These are phyloP conservation scores for Hymenochirus boettgeri DNA, from an alignment of 2,113 vertebrate genomes.

Conservation along the genomic window DNA sequence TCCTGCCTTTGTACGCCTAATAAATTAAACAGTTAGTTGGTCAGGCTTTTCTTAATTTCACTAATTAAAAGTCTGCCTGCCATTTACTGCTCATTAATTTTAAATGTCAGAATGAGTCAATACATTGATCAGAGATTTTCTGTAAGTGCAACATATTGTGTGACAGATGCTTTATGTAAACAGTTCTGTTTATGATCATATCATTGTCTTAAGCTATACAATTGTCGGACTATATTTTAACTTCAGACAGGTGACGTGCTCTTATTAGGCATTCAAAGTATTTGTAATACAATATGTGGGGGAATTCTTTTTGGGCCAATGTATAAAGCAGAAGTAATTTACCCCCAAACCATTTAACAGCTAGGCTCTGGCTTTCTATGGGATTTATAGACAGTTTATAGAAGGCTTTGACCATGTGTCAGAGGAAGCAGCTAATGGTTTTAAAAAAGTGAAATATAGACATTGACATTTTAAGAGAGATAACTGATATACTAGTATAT, in stretches of 20 bases:
- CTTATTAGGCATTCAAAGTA: constrained; percentile 44
- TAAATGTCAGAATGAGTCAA: constrained; percentile 55
- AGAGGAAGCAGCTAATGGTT: too few species aligned
- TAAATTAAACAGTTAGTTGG: constrained; percentile 20
- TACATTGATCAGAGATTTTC: constrained; percentile 57
- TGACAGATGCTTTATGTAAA: constrained; percentile 53
- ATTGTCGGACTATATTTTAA: constrained; percentile 20
- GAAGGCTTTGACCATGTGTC: too few species aligned
- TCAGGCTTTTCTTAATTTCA: constrained; percentile 45
- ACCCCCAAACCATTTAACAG: too few species aligned
- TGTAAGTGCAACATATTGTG: constrained; percentile 55
- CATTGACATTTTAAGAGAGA: too few species aligned
- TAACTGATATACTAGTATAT: too few species aligned
- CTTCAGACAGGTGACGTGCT: constrained; percentile 30
- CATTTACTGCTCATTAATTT: constrained; percentile 57
- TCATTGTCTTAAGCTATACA: constrained; percentile 48
- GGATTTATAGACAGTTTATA: too few species aligned
- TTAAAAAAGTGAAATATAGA: too few species aligned
- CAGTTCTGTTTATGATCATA: constrained; percentile 45
- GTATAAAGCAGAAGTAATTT: too few species aligned
- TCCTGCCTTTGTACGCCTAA: background rate
- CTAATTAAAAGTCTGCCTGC: constrained; percentile 59
- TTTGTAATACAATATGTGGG: too few species aligned
- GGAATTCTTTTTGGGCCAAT: too few species aligned
- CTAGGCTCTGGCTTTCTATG: too few species aligned